Conservation (phyloP, 2,797 vertebrate species). For the Ctenopoma multispine region DNA sequence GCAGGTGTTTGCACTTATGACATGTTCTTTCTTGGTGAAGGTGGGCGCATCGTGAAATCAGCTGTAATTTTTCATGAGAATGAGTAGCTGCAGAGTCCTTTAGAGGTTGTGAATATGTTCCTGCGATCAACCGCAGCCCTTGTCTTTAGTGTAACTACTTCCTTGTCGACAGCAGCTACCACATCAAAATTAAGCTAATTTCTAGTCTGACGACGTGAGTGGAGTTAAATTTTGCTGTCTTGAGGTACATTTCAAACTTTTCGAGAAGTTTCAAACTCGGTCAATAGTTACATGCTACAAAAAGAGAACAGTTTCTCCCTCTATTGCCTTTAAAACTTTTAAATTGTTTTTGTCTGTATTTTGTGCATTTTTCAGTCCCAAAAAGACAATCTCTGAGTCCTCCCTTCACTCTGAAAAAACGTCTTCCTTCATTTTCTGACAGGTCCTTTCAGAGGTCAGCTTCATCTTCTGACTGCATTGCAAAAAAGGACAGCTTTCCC, state of each 20-base stretch:
- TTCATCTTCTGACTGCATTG: constrained; percentile 43
- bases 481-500: constrained; percentile 28
- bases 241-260: no score
- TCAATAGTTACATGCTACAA: neutral
- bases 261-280: neutral
- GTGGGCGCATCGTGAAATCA: constrained; percentile 9
- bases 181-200: no score
- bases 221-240: no score
- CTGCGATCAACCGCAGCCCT: neutral
- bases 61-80: neutral
- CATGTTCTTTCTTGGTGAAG: neutral
- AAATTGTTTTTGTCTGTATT: constrained; percentile 22
- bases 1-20: constrained; percentile 3
- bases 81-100: neutral
- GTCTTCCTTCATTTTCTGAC: constrained; percentile 23
- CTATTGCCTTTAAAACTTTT: neutral
- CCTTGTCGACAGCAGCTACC: neutral
- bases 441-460: constrained; percentile 55
- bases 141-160: no score
- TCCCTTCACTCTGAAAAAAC: constrained; percentile 6
- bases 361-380: constrained; percentile 14
- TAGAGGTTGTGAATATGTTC: no score
- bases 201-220: no score
- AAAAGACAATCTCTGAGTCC: constrained; percentile 8
- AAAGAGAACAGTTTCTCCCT: neutral